A percentile compares a stretch with the other conserved stretches of the same genome.
phyloP scores from a whole-genome alignment of 2,113 vertebrate species.

The Erinaceus europaeus region DNA sequence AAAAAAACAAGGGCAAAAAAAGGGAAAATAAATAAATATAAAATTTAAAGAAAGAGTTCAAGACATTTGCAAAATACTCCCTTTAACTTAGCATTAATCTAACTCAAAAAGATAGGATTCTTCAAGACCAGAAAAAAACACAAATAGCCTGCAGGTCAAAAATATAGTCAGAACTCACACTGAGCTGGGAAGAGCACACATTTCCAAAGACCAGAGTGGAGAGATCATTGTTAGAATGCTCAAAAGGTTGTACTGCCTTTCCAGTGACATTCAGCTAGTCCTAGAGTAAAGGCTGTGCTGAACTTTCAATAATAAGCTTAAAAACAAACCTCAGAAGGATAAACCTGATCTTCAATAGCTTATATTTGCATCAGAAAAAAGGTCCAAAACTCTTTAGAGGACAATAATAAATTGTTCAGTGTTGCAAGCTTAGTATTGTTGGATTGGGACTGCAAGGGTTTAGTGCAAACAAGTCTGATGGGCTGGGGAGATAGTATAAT shows the following conservation, averaged over 20 bases:
- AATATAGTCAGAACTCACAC: neutral
- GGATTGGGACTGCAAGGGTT: no score
- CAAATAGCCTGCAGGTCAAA: neutral
- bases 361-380: conserved; percentile 29
- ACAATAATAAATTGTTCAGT: no score
- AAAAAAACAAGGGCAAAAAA: no score
- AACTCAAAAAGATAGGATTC: neutral
- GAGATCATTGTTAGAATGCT: neutral
- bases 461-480: no score
- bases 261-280: neutral
- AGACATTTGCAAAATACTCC: neutral
- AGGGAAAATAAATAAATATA: no score
- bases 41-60: no score
- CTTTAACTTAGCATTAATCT: neutral
- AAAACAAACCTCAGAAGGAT: neutral
- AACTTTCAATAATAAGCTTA: neutral
- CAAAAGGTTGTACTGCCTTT: neutral
- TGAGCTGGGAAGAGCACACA: neutral
- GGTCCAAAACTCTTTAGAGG: conserved; percentile 20
- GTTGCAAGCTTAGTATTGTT: no score
- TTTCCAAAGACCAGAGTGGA: neutral
- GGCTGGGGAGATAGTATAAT: no score
- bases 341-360: neutral
- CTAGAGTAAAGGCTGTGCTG: neutral
- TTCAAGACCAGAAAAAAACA: neutral